Base-by-base conservation (phyloP, 2,797 vertebrate species). In the Lacerta bilineata region DNA sequence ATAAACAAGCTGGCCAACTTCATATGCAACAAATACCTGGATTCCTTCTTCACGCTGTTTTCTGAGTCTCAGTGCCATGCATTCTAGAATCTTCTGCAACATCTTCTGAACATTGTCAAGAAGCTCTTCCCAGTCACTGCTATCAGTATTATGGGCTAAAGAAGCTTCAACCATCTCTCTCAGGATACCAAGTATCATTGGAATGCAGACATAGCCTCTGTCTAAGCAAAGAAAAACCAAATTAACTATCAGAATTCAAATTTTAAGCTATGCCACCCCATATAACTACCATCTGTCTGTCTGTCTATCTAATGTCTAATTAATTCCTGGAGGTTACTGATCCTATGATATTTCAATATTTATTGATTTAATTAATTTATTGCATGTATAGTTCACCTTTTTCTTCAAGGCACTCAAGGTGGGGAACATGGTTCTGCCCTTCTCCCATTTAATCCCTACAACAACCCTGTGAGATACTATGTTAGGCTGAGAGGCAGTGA, bases 11-110 rank as follows among this genome's bases (percentile, higher is more conserved):
- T 55, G 1, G 74, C 64, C 55, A 79, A 25, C 2, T 61, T 84
- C 64, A 55, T n/a, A 86, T 23, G 27, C 18, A 82, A 41, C 20
- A 13, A 79, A 18, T 95, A 99, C 99, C 98, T 95, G 96, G 88
- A 97, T 95, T 55, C 97, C 98, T 94, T 98, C 97, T 88, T 98
- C 97, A 0, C 95, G 97, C 23, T 98, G 94, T 91, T 97, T 98
- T 91, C 94, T 97, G 18, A 99, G 96, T 68, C 84, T 94, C 3
- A 90, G 82, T 13, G 97, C 97, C 64, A 98, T 90, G 59, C 97
- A 96, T 95, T 99, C 98, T 83, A 99, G 93, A 86, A 98, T 95
- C 93, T 98, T 98, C 94, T 99, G 98, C 95, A 99, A 99, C 64
- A 98, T 91, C 2, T 97, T 98, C 89, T 97, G 97, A 83, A 99